phyloP scores from a whole-genome alignment of 2,797 vertebrate species.

The Chrysolophus pictus region DNA sequence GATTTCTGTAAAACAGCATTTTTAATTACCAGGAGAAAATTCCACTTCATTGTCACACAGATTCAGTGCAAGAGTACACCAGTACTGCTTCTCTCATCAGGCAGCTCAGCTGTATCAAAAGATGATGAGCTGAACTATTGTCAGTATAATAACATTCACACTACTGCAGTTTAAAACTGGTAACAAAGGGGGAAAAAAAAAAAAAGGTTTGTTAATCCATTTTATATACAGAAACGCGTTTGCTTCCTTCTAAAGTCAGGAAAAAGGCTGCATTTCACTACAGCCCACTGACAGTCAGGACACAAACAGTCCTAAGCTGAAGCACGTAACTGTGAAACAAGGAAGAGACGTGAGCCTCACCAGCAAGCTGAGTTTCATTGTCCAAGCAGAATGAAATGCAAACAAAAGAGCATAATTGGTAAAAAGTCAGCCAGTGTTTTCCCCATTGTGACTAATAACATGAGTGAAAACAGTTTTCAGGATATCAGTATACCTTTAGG shows the following conservation, averaged over 20 bases:
- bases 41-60: not conserved
- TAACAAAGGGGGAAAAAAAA: not conserved
- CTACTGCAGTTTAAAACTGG: not conserved
- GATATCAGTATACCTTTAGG: not conserved
- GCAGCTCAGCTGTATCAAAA: not conserved
- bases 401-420: not conserved
- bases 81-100: not conserved
- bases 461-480: not conserved
- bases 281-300: not conserved
- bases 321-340: not conserved
- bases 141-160: not conserved
- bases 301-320: not conserved
- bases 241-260: not conserved
- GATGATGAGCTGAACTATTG: not conserved
- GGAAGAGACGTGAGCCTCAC: not conserved
- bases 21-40: not conserved
- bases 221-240: not conserved
- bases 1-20: not conserved
- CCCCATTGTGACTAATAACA: not conserved
- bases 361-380: constrained; percentile 13
- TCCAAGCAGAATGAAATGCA: constrained; percentile 22
- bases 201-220: not conserved
- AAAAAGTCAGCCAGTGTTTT: not conserved
- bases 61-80: not conserved
- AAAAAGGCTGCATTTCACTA: not conserved